These are phyloP conservation scores for Pollachius pollachius DNA, from an alignment of 2,113 vertebrate genomes.

Conservation along the genomic window DNA sequence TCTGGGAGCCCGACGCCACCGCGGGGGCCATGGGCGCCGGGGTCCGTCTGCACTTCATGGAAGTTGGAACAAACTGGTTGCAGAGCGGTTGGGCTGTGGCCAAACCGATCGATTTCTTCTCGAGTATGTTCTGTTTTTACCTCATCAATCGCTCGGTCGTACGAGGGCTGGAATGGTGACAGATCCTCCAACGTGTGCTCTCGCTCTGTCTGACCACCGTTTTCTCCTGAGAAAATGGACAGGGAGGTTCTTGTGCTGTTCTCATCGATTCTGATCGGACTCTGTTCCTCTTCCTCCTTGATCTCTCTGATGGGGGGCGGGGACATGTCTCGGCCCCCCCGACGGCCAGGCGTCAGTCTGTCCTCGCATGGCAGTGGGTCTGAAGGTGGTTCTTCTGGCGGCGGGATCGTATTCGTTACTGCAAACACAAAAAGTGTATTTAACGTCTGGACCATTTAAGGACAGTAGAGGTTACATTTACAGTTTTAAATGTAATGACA, in stretches of 20 bases:
- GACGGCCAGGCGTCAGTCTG: constrained; percentile 21
- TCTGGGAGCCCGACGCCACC: constrained; percentile 4
- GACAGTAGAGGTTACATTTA: not conserved
- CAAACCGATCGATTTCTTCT: constrained; percentile 3
- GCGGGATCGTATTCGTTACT: constrained; percentile 35
- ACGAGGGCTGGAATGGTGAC: not conserved
- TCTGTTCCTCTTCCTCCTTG: constrained; percentile 44
- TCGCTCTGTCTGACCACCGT: constrained; percentile 5
- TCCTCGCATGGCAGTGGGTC: constrained; percentile 21
- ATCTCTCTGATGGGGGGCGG: constrained; percentile 23
- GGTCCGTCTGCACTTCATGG: constrained; percentile 4
- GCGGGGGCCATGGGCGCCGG: not conserved
- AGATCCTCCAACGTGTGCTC: constrained; percentile 3
- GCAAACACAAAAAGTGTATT: constrained; percentile 28
- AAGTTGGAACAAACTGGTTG: not conserved
- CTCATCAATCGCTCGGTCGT: constrained; percentile 13
- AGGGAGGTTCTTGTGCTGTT: not conserved
- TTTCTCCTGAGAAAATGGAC: constrained; percentile 13
- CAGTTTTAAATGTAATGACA: too few species aligned
- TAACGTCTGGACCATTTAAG: not conserved
- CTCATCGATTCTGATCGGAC: not conserved
- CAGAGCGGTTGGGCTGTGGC: constrained; percentile 3
- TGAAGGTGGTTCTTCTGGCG: not conserved
- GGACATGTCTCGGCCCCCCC: constrained; percentile 6
- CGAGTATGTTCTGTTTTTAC: constrained; percentile 35